These are phyloP conservation scores for Magallana angulata DNA, from an alignment of 1,140 invertebrate genomes.

Conservation along the genomic window DNA sequence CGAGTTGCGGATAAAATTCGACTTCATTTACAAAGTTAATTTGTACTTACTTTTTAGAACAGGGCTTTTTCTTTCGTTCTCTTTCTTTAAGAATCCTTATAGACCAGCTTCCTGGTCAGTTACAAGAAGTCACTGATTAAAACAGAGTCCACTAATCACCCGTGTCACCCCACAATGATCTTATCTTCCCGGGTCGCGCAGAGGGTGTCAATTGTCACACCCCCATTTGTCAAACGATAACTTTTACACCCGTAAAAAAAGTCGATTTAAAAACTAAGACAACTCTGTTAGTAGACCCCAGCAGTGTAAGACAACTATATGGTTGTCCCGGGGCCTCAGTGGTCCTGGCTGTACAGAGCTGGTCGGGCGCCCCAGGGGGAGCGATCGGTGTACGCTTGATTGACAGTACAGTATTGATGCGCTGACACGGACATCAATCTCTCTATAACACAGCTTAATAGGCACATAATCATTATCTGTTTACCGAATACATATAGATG, in stretches of 20 bases:
- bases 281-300: constrained; percentile 14
- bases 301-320: constrained; percentile 4
- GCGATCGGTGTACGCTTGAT: constrained; percentile 7
- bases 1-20: too few relatives aligned
- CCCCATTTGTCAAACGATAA: constrained; percentile 7
- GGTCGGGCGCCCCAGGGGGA: background rate
- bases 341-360: background rate
- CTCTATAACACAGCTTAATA: constrained; percentile 12
- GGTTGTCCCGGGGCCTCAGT: background rate
- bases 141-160: background rate
- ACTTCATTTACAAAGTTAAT: background rate
- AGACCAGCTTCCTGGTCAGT: constrained; percentile 8
- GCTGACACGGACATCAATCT: constrained; percentile 21
- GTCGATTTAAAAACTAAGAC: constrained; percentile 14
- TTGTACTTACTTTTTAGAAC: background rate
- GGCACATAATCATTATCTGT: constrained; percentile 30
- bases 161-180: background rate
- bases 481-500: constrained; percentile 14
- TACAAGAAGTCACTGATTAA: background rate
- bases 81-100: background rate
- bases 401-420: constrained; percentile 33
- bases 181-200: background rate
- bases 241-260: constrained; percentile 1
- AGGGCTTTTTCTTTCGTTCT: too few relatives aligned
- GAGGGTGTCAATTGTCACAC: constrained; percentile 16